Base-by-base conservation (phyloP, 2,113 vertebrate genomes). In the Thamnophis sirtalis region DNA sequence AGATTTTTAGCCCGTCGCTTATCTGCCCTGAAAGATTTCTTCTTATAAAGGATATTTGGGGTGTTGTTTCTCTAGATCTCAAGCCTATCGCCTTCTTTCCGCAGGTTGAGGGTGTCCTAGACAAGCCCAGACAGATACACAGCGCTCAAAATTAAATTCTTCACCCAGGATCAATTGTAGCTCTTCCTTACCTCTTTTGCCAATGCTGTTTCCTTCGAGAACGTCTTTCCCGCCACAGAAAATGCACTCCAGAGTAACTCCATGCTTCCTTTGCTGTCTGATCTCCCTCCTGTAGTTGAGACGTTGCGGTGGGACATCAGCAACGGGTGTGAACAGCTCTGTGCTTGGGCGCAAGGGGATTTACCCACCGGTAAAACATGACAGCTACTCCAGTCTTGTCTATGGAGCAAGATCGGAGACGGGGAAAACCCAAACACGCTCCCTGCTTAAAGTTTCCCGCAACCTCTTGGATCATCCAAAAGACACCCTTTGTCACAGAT, bases 1-100 rank as follows among this genome's bases (percentile, higher is more conserved):
- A 38, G 15, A 7, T 80, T 1, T 7, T 80, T 0, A 2, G 15
- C 17, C 68, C 0, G 6, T 17, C 0, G n/a, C 6, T n/a, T 17
- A 5, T n/a, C 68, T 19, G 15, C 5, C 15, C 1, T 8, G 2
- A 8, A 2, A 19, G 33, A 80, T 38, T 43, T 58, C 54, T 56
- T 33, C 54, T 6, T 24, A 9, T 24, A 58, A 58, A 38, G 33
- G 4, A 53, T 24, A 50, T 53, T 24, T 43, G 3, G 9, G 2
- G 4, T n/a, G 60, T 5, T 7, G 68, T 73, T 80, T 80, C 15
- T 0, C 38, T 53, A 38, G 2, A 54, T 54, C 6, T 11, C 38
- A 73, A 90, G n/a, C 9, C 19, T 15, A 15, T 4, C 13, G 1
- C n/a, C 21, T 50, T 13, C 19, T 21, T 33, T 8, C 33, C 21